phyloP scores from a whole-genome alignment of 2,113 vertebrate species.

The Puntigrus tetrazona region DNA sequence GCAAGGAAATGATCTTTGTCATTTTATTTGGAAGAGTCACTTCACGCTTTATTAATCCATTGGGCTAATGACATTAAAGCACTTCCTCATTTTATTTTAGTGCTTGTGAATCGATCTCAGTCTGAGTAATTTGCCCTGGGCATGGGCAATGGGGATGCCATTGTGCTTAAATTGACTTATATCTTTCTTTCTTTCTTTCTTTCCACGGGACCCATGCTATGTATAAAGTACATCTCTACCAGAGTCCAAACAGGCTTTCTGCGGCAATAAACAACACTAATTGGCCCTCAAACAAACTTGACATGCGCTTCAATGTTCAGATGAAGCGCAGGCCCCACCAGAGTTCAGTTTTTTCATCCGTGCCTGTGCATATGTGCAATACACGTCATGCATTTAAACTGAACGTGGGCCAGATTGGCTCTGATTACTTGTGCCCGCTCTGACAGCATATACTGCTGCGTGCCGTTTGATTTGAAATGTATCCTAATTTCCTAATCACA shows the following conservation, averaged over 20 bases:
- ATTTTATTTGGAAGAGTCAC: constrained; percentile 68
- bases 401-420: constrained; percentile 4
- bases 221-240: constrained; percentile 48
- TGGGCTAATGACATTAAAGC: constrained; percentile 49
- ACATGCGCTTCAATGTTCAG: constrained; percentile 51
- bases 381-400: constrained; percentile 23
- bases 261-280: constrained; percentile 62
- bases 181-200: constrained; percentile 36
- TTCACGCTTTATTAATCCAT: constrained; percentile 56
- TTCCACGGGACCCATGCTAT: constrained; percentile 43
- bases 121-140: neutral
- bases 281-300: constrained; percentile 59
- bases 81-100: constrained; percentile 39
- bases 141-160: neutral
- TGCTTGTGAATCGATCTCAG: constrained; percentile 5
- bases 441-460: constrained; percentile 16
- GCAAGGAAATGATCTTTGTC: constrained; percentile 68
- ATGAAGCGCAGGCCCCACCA: constrained; percentile 53
- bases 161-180: constrained; percentile 1
- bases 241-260: constrained; percentile 47
- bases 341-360: constrained; percentile 34
- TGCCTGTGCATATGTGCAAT: constrained; percentile 27
- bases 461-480: constrained; percentile 36
- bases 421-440: constrained; percentile 42
- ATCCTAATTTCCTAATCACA: constrained; percentile 14